A percentile compares a stretch with the other conserved stretches of the same genome.
These are phyloP conservation scores for Drosophila kepulauana DNA, from an alignment of 1,140 invertebrate genomes.

Conservation along the genomic window DNA sequence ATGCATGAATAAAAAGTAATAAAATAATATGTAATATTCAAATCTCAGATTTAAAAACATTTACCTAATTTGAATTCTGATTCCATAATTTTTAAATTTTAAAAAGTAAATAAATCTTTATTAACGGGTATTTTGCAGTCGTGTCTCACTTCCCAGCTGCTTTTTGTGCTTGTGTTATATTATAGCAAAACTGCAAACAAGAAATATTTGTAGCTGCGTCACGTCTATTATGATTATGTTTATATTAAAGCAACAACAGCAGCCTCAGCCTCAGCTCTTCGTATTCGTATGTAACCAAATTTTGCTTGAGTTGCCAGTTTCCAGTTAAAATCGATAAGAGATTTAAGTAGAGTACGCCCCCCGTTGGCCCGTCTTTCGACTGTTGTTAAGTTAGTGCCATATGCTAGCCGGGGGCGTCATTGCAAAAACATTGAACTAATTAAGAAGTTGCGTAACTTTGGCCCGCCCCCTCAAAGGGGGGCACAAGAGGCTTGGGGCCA, in stretches of 20 bases:
- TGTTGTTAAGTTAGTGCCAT: constrained; percentile 5
- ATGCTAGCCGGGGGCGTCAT: constrained; percentile 15
- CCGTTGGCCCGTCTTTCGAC: neutral
- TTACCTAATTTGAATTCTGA: too few relatives aligned
- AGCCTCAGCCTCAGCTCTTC: neutral
- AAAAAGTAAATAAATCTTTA: too few relatives aligned
- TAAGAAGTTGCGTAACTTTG: constrained; percentile 64
- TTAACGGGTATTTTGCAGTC: too few relatives aligned
- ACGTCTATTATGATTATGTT: constrained; percentile 49
- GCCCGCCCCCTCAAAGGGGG: neutral
- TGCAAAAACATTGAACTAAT: constrained; percentile 65
- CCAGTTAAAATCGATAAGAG: constrained; percentile 39
- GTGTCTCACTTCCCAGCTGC: too few relatives aligned
- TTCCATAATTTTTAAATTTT: too few relatives aligned
- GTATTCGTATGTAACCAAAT: constrained; percentile 45
- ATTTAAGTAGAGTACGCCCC: constrained; percentile 25
- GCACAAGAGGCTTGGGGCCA: neutral
- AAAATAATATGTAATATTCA: too few relatives aligned
- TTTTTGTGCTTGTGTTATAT: neutral
- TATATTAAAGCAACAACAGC: constrained; percentile 25
- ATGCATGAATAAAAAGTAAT: too few relatives aligned
- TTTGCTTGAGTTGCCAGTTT: constrained; percentile 35
- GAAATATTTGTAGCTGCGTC: constrained; percentile 30
- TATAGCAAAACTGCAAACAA: constrained; percentile 36
- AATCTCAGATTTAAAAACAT: too few relatives aligned